These are phyloP conservation scores for Ceratoteleas bidentatus DNA, from an alignment of 1,140 invertebrate species.

Conservation along the genomic window DNA sequence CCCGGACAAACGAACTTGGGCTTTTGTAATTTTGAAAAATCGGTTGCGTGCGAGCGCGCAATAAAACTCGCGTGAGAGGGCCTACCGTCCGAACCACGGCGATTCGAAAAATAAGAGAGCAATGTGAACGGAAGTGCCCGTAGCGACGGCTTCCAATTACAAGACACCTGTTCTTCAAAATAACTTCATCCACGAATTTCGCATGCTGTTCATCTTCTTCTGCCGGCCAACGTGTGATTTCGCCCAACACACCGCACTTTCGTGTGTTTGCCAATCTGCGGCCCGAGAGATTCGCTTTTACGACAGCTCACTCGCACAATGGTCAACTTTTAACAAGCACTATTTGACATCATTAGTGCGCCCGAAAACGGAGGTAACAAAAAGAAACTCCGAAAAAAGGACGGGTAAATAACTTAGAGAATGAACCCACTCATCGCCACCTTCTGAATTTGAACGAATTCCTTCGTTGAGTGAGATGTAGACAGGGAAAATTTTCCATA, in stretches of 20 bases:
- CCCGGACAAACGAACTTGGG: conserved; percentile 41
- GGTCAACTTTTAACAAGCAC: conserved; percentile 19
- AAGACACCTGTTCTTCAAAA: conserved; percentile 69
- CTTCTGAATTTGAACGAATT: conserved; percentile 10
- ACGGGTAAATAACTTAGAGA: background rate
- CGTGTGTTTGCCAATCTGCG: conserved; percentile 20
- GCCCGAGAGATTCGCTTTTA: conserved; percentile 9
- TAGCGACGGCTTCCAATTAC: conserved; percentile 68
- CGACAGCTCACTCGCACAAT: conserved; percentile 8
- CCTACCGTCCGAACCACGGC: conserved; percentile 30
- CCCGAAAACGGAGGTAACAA: background rate
- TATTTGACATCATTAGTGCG: conserved; percentile 24
- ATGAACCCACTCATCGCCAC: background rate
- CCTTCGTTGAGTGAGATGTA: too few relatives aligned
- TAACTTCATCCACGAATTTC: conserved; percentile 70
- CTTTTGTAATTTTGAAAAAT: conserved; percentile 64
- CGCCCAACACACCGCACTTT: conserved; percentile 12
- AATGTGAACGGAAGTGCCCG: conserved; percentile 66
- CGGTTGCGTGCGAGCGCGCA: conserved; percentile 48
- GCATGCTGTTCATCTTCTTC: conserved; percentile 31
- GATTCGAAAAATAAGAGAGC: conserved; percentile 49
- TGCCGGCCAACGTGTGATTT: conserved; percentile 39
- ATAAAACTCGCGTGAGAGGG: conserved; percentile 61
- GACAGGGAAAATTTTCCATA: too few relatives aligned
- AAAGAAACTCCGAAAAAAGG: background rate